A percentile compares a stretch with the other conserved stretches of the same genome.
Conservation (phyloP, 2,888 invertebrate species). For the Amblyjoppa proteus region DNA sequence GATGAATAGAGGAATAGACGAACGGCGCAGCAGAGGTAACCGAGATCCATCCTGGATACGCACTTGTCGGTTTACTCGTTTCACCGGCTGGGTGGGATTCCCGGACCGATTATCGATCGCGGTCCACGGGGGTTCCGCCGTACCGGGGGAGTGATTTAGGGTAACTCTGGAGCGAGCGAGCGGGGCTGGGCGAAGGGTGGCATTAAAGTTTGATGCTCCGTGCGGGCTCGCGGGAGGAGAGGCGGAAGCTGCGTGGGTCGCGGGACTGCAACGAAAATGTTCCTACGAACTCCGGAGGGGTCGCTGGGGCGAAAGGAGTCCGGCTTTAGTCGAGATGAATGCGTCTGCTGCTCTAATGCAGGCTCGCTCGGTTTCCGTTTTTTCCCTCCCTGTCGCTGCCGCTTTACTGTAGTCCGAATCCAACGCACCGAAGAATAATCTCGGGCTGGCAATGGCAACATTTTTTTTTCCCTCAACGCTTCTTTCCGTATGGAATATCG, state of each 20-base stretch:
- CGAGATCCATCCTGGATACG: neutral
- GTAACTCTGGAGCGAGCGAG: constrained; percentile 46
- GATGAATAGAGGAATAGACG: constrained; percentile 13
- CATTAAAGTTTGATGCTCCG: constrained; percentile 68
- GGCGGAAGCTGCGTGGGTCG: constrained; percentile 22
- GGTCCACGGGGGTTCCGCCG: constrained; percentile 36
- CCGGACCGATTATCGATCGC: constrained; percentile 63
- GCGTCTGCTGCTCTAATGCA: constrained; percentile 51
- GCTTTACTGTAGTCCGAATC: neutral
- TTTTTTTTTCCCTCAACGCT: neutral
- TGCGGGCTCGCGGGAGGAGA: constrained; percentile 36
- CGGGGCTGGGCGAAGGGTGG: constrained; percentile 34
- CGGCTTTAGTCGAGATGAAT: constrained; percentile 61
- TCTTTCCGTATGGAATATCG: no score
- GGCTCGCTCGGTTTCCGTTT: constrained; percentile 1
- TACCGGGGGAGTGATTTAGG: constrained; percentile 65
- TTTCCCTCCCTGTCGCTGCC: constrained; percentile 1
- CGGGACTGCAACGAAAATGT: constrained; percentile 22
- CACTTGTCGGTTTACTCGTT: constrained; percentile 42
- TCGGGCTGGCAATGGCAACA: neutral
- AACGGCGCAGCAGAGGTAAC: neutral
- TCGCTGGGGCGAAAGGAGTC: constrained; percentile 30
- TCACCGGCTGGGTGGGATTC: constrained; percentile 37
- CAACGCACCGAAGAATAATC: neutral
- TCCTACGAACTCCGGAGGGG: constrained; percentile 41